Evolutionary conservation across 2,888 invertebrate genomes (phyloP).

Genomic region (Leucania comma): DNA sequence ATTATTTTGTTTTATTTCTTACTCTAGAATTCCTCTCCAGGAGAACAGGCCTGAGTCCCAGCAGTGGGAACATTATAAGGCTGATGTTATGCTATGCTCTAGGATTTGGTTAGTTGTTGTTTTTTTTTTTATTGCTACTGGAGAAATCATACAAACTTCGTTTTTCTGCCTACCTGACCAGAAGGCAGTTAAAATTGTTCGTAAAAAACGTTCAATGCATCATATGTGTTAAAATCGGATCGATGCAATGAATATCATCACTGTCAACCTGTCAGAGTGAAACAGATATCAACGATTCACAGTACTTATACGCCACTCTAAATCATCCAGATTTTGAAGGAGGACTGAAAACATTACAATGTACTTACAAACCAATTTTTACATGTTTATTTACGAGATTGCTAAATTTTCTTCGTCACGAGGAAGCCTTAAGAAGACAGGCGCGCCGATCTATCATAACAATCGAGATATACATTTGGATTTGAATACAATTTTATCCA

Average conservation of each 20-base stretch:
- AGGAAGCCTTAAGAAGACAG: conserved; percentile 27
- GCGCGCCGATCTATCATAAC: conserved; percentile 47
- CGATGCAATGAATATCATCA: neutral
- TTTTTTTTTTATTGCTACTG: no score
- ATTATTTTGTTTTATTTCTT: no score
- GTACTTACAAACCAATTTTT: neutral
- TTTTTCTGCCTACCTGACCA: no score
- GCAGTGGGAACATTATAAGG: no score
- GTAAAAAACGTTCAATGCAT: neutral
- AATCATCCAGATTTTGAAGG: neutral
- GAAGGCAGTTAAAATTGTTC: no score
- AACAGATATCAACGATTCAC: neutral
- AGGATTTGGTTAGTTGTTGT: no score
- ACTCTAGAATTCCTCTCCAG: no score
- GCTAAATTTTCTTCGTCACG: conserved; percentile 11
- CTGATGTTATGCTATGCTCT: no score
- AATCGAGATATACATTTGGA: conserved; percentile 44
- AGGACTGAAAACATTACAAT: neutral
- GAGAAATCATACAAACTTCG: no score
- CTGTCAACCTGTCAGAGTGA: neutral
- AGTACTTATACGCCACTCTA: neutral
- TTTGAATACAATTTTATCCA: conserved; percentile 45
- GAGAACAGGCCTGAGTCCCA: no score
- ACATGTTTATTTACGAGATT: conserved; percentile 6
- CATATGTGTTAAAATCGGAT: neutral